Evolutionary conservation across 2,888 invertebrate species (phyloP), one percentile per base, ranked within the genome.

Genomic region (Xanthorhoe designata): DNA sequence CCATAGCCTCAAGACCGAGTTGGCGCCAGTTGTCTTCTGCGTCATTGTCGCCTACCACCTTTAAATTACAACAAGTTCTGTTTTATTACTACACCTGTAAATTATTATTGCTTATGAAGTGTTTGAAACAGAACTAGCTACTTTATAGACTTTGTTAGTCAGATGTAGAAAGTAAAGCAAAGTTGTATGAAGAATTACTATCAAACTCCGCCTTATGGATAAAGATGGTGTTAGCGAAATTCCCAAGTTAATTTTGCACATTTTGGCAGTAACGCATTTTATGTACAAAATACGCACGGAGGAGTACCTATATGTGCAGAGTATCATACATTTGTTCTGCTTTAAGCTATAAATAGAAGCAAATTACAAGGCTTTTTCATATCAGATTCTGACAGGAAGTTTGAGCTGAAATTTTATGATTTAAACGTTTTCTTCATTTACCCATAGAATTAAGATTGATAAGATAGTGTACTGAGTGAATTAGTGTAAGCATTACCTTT

Each of bases 11-110:
- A 45, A 99, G 92, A 0, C 97, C 96, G 66, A 99, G 94, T 85
- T 99, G 98, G 24, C 98, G 95, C 96, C 97, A 98, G 66, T 96
- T 96, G 83, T 97, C 97, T 69, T 96, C 95, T 42, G 96, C 94
- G 38, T 96, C 95, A n/a, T 92, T 87, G 79, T 96, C 95, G 66
- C 95, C 95, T 63, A 97, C 95, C 63, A 96, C 94, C 95, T 96
- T 68, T 32, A 18, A 58, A 49, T 3, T 9, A 35, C 29, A 17
- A 1, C 47, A 51, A n/a, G n/a, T n/a, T n/a, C 38, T 29, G 19
- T 49, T 53, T 29, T 45, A 53, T 18, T 17, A 15, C 42, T 42
- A 13, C 13, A 42, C 38, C 13, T 42, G 47, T 47, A 5, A n/a
- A 15, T 45, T 45, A n/a, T 45, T 47, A 17, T 47, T 17, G 47